Evolutionary conservation across 2,888 invertebrate genomes (phyloP).

Genomic region (Machimus rusticus): DNA sequence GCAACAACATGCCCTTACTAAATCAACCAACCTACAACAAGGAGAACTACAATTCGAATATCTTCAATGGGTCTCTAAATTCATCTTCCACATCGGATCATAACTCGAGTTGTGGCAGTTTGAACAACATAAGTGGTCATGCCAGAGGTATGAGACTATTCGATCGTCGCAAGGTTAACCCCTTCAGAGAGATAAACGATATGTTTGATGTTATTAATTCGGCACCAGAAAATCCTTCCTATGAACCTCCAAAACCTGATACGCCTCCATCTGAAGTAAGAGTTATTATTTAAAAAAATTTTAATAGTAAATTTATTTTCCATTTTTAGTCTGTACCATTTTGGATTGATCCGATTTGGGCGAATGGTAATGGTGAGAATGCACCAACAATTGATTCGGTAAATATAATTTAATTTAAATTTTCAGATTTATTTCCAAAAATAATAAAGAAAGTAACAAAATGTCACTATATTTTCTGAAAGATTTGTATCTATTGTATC

Average conservation of each 20-base stretch:
- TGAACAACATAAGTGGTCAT: not conserved
- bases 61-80: slow-evolving; percentile 50
- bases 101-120: slow-evolving; percentile 52
- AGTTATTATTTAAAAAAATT: not conserved
- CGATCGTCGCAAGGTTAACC: slow-evolving; percentile 2
- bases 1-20: not conserved
- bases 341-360: slow-evolving; percentile 63
- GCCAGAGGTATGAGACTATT: not conserved
- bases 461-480: not conserved
- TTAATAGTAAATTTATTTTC: not conserved
- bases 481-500: too few species aligned
- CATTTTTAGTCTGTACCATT: slow-evolving; percentile 58
- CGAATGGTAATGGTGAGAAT: slow-evolving; percentile 52
- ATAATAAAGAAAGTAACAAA: not conserved
- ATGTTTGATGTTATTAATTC: slow-evolving; percentile 54
- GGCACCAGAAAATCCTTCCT: slow-evolving; percentile 54
- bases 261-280: slow-evolving; percentile 57
- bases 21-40: slow-evolving; percentile 52
- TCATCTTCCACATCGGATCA: slow-evolving; percentile 51
- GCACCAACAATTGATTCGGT: slow-evolving; percentile 53
- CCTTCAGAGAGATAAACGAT: slow-evolving; percentile 37
- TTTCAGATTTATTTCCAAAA: too few species aligned
- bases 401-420: slow-evolving; percentile 21
- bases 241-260: slow-evolving; percentile 59
- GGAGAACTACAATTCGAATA: slow-evolving; percentile 54